Base-by-base conservation (phyloP, 2,888 invertebrate species). In the Tubulanus polymorphus region DNA sequence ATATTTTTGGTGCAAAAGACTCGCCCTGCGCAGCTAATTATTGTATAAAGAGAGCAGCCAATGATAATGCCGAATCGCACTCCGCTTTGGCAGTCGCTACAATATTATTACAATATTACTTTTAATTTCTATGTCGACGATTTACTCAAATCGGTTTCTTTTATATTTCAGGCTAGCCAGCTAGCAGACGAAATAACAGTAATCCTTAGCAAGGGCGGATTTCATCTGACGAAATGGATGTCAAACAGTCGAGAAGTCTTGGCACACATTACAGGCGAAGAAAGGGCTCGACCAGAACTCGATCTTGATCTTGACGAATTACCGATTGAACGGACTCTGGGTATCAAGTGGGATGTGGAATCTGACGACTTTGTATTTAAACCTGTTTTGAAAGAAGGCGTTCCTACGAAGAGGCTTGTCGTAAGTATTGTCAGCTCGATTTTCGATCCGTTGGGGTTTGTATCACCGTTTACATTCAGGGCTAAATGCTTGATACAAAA, bases 51-150 rank as follows among this genome's bases (percentile, higher is more conserved):
- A 23, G 32, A 32, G 25, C 28, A 25, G 53, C 49, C 3, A 18
- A 6, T 18, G 53, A 52, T n/a, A 26, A 30, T 51, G 29, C 5
- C 18, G 49, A n/a, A n/a, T 15, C 10, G 12, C n/a, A 15, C 30
- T 10, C 49, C 23, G 29, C 10, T 10, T 5, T 6, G 18, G 51
- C 26, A 20, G 25, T 25, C 12, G 28, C 30, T n/a, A 18, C 37
- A 6, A 30, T 54, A 10, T n/a, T n/a, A n/a, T n/a, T n/a, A n/a
- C n/a, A n/a, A n/a, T n/a, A n/a, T n/a, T n/a, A 15, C 5, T 18
- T 35, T 51, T 3, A 27, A 50, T 49, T 54, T 54, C 30, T 54
- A 54, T 52, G 48, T 54, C 10, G 54, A 54, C 30, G 54, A 54
- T 54, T 3, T 27, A n/a, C 47, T 47, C 15, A 52, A 48, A 12